Base-by-base conservation (phyloP, 1,140 invertebrate species). In the Panagrolaimus sp. region DNA sequence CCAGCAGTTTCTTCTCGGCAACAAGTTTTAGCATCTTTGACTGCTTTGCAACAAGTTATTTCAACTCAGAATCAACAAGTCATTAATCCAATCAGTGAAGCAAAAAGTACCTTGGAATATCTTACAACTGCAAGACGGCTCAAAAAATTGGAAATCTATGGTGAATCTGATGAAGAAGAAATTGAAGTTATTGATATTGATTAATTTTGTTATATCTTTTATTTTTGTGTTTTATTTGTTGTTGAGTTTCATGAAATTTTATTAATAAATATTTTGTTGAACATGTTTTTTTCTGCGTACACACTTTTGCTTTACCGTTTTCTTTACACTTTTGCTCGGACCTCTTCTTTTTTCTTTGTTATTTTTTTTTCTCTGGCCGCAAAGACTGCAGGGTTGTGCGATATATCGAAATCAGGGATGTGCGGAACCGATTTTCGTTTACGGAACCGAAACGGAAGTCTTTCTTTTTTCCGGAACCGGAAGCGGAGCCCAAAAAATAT, bases 211-310 rank as follows among this genome's bases (percentile, higher is more conserved):
- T 57, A 20, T 20, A 25, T 57, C 20, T 20, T 57, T 57, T 57
- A 11, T 57, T 57, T n/a, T 57, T 23, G 20, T 57, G 51, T 57
- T 57, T 20, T 25, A 27, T 57, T 57, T 57, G 51, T 57, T 57
- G 51, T 57, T 57, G 20, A 11, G 16, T 11, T n/a, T 57, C n/a
- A 23, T 57, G 14, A 13, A 25, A 57, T 43, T 7, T 25, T 57
- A 53, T 16, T 7, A n/a, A 44, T 31, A 23, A 14, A 5, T 9
- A 48, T 65, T 16, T 38, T n/a, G n/a, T 68, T 51, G 7, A 16
- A 25, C 16, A 31, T n/a, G n/a, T n/a, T n/a, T n/a, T n/a, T n/a
- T 31, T 53, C 16, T 38, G 31, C 31, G 31, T 7, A 38, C 7
- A 38, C 2, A 2, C 31, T 38, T 38, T 38, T 38, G 7, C 7